Base-by-base conservation (phyloP, 2,888 invertebrate species). In the Ochropleura plecta region DNA sequence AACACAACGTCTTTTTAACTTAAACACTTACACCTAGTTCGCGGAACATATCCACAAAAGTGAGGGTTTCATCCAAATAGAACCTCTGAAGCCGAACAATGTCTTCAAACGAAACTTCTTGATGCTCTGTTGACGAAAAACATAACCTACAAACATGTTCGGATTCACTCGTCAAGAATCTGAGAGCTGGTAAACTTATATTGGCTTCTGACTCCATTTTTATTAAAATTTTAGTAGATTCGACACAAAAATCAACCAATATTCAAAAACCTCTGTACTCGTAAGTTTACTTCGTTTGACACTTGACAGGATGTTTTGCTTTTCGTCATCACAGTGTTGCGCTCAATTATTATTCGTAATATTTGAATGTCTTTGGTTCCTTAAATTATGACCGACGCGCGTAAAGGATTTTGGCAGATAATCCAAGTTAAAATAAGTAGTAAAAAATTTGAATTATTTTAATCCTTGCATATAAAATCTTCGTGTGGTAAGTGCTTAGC, bases 141-240 rank as follows among this genome's bases (percentile, higher is more conserved):
- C 96, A 96, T 92, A 96, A 93, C 92, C 95, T 95, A 84, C 96
- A 96, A 86, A 95, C 81, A 46, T 92, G 87, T 64, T 90, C 90
- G 40, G 89, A 87, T 70, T 93, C 92, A 7, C 92, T 92, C 16
- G 91, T 87, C 6, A 95, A 65, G 70, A 89, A 95, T 78, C 91
- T 93, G n/a, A 94, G 71, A 3, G 90, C 93, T 12, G 91, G 84
- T 70, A 88, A 81, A 16, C 81, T 84, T 40, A 86, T 76, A 30
- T 85, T 73, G 46, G 71, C 62, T 8, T 88, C 79, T 14, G 70
- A 44, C 70, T 83, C 82, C 93, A 93, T 94, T 79, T 76, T 73
- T 3, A 44, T 76, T 51, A 6, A n/a, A 75, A 76, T 40, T 12
- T 65, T n/a, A n/a, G 0, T 30, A 30, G n/a, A 51, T 46, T 73